Evolutionary conservation across 1,140 invertebrate species (phyloP), one percentile per base, ranked within the genome.

Genomic region (Radopholus similis): DNA sequence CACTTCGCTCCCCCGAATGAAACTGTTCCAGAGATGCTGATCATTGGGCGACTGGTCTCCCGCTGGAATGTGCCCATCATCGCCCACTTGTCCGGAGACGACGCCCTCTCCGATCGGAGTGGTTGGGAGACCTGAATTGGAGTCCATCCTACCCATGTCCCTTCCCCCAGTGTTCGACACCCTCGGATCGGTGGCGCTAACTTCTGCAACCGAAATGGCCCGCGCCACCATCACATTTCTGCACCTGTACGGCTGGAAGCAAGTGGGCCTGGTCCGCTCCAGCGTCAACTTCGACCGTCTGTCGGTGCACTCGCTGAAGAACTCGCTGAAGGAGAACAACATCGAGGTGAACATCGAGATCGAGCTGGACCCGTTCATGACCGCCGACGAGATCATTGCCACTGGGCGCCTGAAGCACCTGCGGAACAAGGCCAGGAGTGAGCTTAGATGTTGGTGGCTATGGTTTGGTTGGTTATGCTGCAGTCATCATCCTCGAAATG

Each of bases 31-130:
- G 79, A 81, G 72, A 81, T 81, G 78, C 67, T 82, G 3, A 73
- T 81, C 3, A 82, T 81, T 53, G 79, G 78, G 5, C 76, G 79
- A 13, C 65, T 81, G 11, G 80, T 70, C 2, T 76, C 79, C 34
- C 70, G 78, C 9, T 81, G 79, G 79, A 81, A 81, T 44, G 80
- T 81, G 8, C 79, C 79, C 13, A 81, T 81, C 55, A 78, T 81
- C 49, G 79, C 79, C 15, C 79, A 81, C 54, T 73, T 81, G 74
- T 82, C 80, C 42, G 79, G 79, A 51, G 79, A 81, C 55, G 79
- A 81, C 53, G 74, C 68, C 2, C 76, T 81, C 1, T 68, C 76
- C 5, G 79, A 81, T 57, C 70, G 79, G 42, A 44, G 40, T 13
- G 64, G 78, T 38, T 82, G 75, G 38, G 70, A 74, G 21, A 80